Evolutionary conservation across 2,888 invertebrate genomes (phyloP), one percentile per base, ranked within the genome.

Genomic region (Ecdyonurus torrentis): DNA sequence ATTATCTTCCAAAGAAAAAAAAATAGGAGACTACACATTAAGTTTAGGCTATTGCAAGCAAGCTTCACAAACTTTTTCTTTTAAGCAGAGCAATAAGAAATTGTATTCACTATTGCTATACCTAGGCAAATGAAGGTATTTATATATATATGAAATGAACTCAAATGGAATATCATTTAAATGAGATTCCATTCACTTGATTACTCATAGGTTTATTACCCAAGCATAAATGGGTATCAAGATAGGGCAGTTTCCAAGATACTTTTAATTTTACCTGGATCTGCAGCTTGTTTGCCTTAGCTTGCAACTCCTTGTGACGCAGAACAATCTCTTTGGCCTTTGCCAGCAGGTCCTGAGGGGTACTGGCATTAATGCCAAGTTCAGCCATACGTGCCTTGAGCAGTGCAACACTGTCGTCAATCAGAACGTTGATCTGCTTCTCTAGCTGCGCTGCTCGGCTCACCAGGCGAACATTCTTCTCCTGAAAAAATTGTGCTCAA

Each of bases 301-400:
- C 86, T 75, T 95, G 94, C 64, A 95, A 77, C 72, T 95, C 93
- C 74, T 93, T 94, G 74, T 96, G 95, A 25, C 91, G 80, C 63
- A 91, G 84, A 25, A 96, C 94, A 69, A 96, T 96, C 77, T 93
- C 91, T 73, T 91, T 91, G 62, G 91, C 91, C 75, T 90, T 89
- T 2, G 89, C 85, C 64, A 91, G 78, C 64, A 92, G 78, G 75
- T 92, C 91, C 63, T 88, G 88, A 0, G 91, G 90, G 65, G 89
- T 89, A 63, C 83, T 86, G 20, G 90, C 90, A 75, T 89, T 88
- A 66, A 95, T 92, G 66, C 91, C 92, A 68, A 97, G 79, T 77
- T 96, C 95, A 69, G 86, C 87, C 86, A 96, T 90, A 66, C 95
- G 82, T 58, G 88, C 86, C 74, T 93, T 91, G 53, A 96, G 78